Conservation (phyloP, 2,113 vertebrate species). For the Myotis brandtii region DNA sequence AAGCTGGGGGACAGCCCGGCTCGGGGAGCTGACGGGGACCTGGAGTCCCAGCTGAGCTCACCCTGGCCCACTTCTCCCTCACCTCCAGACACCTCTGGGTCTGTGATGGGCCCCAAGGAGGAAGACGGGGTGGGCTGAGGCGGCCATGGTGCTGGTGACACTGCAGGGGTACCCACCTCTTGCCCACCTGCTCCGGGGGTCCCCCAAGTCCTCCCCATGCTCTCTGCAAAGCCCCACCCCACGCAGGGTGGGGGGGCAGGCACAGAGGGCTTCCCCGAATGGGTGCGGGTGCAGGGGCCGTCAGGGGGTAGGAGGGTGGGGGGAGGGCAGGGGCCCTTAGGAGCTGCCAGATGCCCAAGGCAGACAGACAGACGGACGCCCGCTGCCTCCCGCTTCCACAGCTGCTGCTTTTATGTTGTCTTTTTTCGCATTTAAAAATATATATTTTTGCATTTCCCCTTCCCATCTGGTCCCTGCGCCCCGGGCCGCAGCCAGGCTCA, state of each 20-base stretch:
- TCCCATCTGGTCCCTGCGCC: background rate
- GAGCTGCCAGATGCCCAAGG: background rate
- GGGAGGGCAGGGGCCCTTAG: background rate
- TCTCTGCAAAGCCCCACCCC: background rate
- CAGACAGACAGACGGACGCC: rapidly evolving
- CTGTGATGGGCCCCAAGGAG: background rate
- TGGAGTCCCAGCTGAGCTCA: background rate
- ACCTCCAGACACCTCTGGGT: no score
- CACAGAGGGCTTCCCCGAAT: background rate
- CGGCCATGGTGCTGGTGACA: background rate
- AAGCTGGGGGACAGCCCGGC: background rate
- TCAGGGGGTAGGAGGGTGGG: rapidly evolving
- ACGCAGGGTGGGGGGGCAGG: background rate
- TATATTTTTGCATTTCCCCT: background rate
- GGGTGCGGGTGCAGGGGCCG: background rate
- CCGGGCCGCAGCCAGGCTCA: background rate
- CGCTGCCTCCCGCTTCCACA: no score
- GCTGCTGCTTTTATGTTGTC: rapidly evolving
- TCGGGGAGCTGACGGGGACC: background rate
- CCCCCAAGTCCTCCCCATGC: background rate
- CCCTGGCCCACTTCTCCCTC: background rate
- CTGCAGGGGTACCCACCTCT: background rate
- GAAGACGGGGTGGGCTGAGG: background rate
- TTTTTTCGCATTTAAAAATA: background rate
- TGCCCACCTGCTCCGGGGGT: background rate